Conservation (phyloP, 2,888 invertebrate species). For the Hirtodrosophila trivittata region DNA sequence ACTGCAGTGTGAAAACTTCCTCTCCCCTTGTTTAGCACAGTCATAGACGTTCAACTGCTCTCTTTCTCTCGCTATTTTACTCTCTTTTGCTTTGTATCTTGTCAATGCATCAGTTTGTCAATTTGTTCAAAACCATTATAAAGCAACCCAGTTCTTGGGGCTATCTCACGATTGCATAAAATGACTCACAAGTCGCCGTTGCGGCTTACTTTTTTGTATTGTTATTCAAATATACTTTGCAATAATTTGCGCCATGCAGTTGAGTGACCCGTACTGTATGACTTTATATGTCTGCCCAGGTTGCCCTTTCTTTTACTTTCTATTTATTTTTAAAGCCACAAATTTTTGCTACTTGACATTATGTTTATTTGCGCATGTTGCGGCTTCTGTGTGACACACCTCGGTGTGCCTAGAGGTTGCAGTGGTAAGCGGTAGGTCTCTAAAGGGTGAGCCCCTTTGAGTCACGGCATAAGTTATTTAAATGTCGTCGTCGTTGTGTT, state of each 20-base stretch:
- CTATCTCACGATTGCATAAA: slow-evolving; percentile 65
- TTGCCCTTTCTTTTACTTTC: slow-evolving; percentile 38
- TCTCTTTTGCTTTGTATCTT: slow-evolving; percentile 26
- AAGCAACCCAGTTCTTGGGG: slow-evolving; percentile 50
- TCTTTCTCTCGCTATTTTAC: slow-evolving; percentile 18
- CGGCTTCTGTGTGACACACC: slow-evolving; percentile 59
- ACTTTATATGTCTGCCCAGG: slow-evolving; percentile 56
- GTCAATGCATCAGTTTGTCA: slow-evolving; percentile 62
- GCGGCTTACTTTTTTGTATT: slow-evolving; percentile 56
- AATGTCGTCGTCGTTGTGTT: slow-evolving; percentile 28
- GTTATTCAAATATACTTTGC: slow-evolving; percentile 37
- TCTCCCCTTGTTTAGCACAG: slow-evolving; percentile 16
- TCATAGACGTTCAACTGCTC: no score
- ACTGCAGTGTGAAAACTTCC: slow-evolving; percentile 45
- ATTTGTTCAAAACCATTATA: slow-evolving; percentile 48
- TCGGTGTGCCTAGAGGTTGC: slow-evolving; percentile 16
- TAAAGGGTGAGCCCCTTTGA: slow-evolving; percentile 44
- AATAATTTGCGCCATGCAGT: slow-evolving; percentile 32
- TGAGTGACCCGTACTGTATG: slow-evolving; percentile 46
- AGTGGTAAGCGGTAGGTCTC: background rate
- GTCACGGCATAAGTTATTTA: slow-evolving; percentile 43
- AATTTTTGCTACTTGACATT: slow-evolving; percentile 41
- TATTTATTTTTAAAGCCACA: slow-evolving; percentile 57
- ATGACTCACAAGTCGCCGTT: slow-evolving; percentile 64
- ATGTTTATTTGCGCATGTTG: slow-evolving; percentile 42